A percentile compares a stretch with the other conserved stretches of the same genome.
Evolutionary conservation across 1,140 invertebrate genomes (phyloP).

Genomic region (Trachymyrmex septentrionalis): DNA sequence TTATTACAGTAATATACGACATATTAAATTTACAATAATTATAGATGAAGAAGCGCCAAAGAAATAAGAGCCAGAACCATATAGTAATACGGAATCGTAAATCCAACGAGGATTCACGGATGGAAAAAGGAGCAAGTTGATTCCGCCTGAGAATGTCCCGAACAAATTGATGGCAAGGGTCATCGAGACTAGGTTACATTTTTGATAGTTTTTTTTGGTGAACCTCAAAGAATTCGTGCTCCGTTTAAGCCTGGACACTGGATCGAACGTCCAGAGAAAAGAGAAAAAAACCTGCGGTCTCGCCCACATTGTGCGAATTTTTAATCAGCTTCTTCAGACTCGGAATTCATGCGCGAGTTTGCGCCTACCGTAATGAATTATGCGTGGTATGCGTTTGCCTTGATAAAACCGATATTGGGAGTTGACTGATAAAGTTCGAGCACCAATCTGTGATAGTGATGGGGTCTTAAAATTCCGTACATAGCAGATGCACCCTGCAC

Average conservation of each 20-base stretch:
- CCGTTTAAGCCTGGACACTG: conserved; percentile 7
- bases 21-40: conserved; percentile 9
- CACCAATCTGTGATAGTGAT: conserved; percentile 49
- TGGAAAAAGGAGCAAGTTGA: conserved; percentile 66
- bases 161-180: conserved; percentile 83
- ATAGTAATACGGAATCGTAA: conserved; percentile 12
- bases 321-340: conserved; percentile 42
- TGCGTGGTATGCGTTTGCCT: conserved; percentile 63
- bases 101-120: not conserved
- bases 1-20: too few species aligned
- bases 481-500: conserved; percentile 60
- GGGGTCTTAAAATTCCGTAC: conserved; percentile 71
- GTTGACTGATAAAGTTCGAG: conserved; percentile 64
- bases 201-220: conserved; percentile 63
- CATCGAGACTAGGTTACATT: conserved; percentile 76
- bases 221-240: conserved; percentile 65
- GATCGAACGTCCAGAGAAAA: not conserved
- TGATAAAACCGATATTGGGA: conserved; percentile 64
- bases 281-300: conserved; percentile 21
- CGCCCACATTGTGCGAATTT: conserved; percentile 44
- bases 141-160: conserved; percentile 73
- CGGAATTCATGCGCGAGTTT: conserved; percentile 5
- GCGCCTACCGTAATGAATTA: conserved; percentile 60
- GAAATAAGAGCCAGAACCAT: not conserved
- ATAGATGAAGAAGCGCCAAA: conserved; percentile 2